These are phyloP conservation scores for Oncorhynchus clarkii DNA, from an alignment of 2,113 vertebrate genomes.

Conservation along the genomic window DNA sequence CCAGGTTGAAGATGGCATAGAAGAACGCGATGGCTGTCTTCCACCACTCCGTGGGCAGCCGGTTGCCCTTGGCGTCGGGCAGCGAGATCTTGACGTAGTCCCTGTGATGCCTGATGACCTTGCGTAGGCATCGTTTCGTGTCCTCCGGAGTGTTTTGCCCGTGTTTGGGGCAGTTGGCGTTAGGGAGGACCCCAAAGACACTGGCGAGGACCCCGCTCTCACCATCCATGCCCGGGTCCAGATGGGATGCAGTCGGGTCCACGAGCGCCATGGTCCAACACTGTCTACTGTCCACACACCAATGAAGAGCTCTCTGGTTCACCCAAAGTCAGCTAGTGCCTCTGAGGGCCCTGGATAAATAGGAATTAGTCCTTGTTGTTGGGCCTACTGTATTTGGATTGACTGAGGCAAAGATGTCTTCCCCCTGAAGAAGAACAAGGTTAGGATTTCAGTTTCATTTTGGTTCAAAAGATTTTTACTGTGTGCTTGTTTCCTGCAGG, in stretches of 20 bases:
- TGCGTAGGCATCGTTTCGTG: conserved; percentile 79
- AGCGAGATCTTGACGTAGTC: conserved; percentile 93
- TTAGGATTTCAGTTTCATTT: not conserved
- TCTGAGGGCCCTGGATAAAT: not conserved
- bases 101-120: conserved; percentile 81
- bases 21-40: conserved; percentile 90
- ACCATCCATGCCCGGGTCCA: conserved; percentile 75
- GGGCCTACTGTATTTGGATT: no score
- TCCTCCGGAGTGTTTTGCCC: conserved; percentile 69
- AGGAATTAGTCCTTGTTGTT: not conserved
- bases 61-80: conserved; percentile 81
- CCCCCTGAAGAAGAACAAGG: not conserved
- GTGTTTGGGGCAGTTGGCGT: conserved; percentile 55
- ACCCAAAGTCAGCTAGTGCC: not conserved
- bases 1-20: conserved; percentile 89
- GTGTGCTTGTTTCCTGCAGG: not conserved
- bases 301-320: not conserved
- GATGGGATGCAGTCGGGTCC: conserved; percentile 73
- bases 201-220: conserved; percentile 6
- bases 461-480: not conserved
- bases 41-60: conserved; percentile 93
- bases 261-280: conserved; percentile 53
- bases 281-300: conserved; percentile 47
- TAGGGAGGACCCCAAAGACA: conserved; percentile 56
- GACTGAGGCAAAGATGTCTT: not conserved